Base-by-base conservation (phyloP, 2,113 vertebrate species). In the Danionella cerebrum region DNA sequence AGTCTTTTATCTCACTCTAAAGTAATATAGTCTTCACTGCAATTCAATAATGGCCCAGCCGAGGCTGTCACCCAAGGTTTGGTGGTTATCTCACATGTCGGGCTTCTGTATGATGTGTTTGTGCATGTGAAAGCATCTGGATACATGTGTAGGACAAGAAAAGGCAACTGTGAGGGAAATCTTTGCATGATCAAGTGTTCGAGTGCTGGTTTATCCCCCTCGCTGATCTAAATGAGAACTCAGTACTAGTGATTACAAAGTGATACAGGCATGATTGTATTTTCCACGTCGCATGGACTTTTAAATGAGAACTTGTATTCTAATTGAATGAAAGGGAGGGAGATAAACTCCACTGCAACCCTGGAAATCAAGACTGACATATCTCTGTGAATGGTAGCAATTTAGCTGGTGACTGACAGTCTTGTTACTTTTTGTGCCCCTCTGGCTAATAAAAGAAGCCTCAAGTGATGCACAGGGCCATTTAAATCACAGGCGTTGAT, bases 1-100 rank as follows among this genome's bases (percentile, higher is more conserved):
- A 91, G 91, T 89, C 91, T 95, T 98, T 97, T 94, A 96, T 97
- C 93, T 96, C 90, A 90, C 92, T 94, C 95, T 91, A 91, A 94
- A 94, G 92, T 91, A 94, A 92, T 90, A 92, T 90, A 93, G 92
- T 92, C 94, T 89, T 94, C 92, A 87, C 88, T 91, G 90, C 90
- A 90, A 93, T 94, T 94, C 93, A 94, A 95, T 96, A 95, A 95
- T 94, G 91, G 86, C 90, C 93, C 88, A 84, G 81, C 90, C 81
- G 88, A 92, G 91, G 88, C 92, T 94, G 93, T 96, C 94, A 93
- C 90, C 87, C 87, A 78, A 84, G 85, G 90, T 96, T 97, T 93
- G 92, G 89, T 91, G 90, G 92, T 96, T 93, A 94, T 94, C 93
- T 95, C 88, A 64, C 64, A 44, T 5, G 84, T 89, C 92, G 77